phyloP scores from a whole-genome alignment of 2,797 vertebrate species.

The Melanotaenia parkinsoni region DNA sequence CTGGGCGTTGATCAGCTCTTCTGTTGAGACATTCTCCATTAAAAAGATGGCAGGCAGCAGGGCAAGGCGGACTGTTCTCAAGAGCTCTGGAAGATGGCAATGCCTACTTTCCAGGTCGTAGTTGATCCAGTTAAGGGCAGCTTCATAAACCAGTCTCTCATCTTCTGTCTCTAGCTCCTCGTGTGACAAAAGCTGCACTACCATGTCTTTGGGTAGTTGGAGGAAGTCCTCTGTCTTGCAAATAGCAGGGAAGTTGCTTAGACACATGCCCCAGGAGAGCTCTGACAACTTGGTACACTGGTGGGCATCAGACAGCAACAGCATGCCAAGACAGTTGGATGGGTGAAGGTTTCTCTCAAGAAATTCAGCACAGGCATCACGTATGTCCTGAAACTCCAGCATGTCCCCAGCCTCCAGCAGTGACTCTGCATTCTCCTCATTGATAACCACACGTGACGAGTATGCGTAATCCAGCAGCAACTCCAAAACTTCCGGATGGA shows the following conservation, averaged over 20 bases:
- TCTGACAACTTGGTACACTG: constrained; percentile 96
- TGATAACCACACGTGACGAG: constrained; percentile 97
- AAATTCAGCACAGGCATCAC: constrained; percentile 97
- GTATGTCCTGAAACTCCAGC: constrained; percentile 98
- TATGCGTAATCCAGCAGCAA: constrained; percentile 97
- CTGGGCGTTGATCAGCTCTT: constrained; percentile 95
- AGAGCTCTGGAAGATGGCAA: constrained; percentile 90
- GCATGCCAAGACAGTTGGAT: constrained; percentile 97
- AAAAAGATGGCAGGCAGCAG: constrained; percentile 96
- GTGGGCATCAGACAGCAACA: constrained; percentile 94
- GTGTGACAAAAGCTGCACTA: constrained; percentile 94
- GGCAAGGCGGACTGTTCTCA: constrained; percentile 93
- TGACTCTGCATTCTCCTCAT: constrained; percentile 96
- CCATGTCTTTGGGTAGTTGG: constrained; percentile 97
- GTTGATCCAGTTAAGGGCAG: constrained; percentile 95
- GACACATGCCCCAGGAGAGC: constrained; percentile 98
- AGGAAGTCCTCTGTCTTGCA: constrained; percentile 98
- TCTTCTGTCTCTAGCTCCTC: constrained; percentile 98
- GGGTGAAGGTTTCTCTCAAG: constrained; percentile 96
- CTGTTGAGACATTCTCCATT: constrained; percentile 97
- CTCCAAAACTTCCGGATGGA: constrained; percentile 95
- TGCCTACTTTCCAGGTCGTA: constrained; percentile 94
- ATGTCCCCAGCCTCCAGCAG: constrained; percentile 97
- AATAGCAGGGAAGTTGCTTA: constrained; percentile 96
- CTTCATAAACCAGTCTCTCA: constrained; percentile 95